Percentiles rank a stretch among this genome's conserved stretches.
phyloP scores from a whole-genome alignment of 2,113 vertebrate species.

The Donacobius atricapilla region DNA sequence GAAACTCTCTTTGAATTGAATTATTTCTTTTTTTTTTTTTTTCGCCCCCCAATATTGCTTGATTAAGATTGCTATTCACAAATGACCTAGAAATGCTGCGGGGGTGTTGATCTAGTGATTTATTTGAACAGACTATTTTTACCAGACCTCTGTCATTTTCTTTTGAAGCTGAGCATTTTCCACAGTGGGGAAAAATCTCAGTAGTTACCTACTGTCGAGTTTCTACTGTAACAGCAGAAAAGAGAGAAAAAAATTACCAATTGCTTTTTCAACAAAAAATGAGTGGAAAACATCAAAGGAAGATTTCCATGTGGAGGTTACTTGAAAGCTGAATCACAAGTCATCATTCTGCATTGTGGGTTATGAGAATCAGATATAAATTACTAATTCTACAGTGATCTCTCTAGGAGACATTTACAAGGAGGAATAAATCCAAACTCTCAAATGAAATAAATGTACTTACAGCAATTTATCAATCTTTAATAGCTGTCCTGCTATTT shows the following conservation, averaged over 20 bases:
- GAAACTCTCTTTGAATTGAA: not conserved
- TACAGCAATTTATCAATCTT: conserved; percentile 33
- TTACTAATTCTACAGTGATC: not conserved
- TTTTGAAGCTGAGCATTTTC: not conserved
- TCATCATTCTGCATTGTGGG: not conserved
- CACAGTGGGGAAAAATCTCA: not conserved
- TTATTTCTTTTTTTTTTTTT: too few species aligned
- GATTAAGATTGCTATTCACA: not conserved
- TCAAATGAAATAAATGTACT: not conserved
- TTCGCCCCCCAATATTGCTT: fast-evolving
- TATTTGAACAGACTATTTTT: not conserved
- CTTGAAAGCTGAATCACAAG: not conserved
- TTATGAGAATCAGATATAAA: conserved; percentile 11
- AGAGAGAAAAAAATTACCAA: not conserved
- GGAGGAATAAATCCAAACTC: conserved; percentile 18
- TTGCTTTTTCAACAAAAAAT: not conserved
- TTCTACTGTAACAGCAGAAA: not conserved
- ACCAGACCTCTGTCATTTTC: not conserved
- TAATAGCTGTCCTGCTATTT: conserved; percentile 40
- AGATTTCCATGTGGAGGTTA: not conserved
- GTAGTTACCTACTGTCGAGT: not conserved
- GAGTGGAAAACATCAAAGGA: not conserved
- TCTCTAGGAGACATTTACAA: conserved; percentile 29
- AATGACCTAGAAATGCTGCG: not conserved
- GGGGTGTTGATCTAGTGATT: fast-evolving